phyloP scores from a whole-genome alignment of 1,140 invertebrate species.

The Sitophilus oryzae region DNA sequence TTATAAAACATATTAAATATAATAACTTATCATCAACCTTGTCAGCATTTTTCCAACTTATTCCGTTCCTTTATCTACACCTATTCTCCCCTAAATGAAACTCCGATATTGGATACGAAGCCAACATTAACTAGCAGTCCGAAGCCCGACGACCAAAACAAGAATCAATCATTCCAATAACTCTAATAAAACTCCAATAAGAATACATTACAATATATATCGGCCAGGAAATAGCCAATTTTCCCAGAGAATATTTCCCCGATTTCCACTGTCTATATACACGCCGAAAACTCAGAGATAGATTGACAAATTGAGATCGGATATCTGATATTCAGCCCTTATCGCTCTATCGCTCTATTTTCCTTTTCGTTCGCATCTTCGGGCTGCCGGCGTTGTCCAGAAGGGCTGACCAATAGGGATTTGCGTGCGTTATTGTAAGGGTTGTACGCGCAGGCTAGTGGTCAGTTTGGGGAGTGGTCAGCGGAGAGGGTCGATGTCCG shows the following conservation, averaged over 20 bases:
- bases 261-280: conserved; percentile 21
- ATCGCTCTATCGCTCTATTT: conserved; percentile 22
- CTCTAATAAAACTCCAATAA: conserved; percentile 23
- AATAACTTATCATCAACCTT: too few relatives aligned
- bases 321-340: conserved; percentile 21
- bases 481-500: conserved; percentile 6
- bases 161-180: conserved; percentile 22
- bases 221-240: conserved; percentile 24
- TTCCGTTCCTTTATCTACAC: too few relatives aligned
- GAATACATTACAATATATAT: conserved; percentile 27
- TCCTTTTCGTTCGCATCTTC: conserved; percentile 12
- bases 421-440: conserved; percentile 5
- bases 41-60: too few relatives aligned
- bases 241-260: conserved; percentile 11
- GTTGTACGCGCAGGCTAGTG: conserved; percentile 14
- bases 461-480: conserved; percentile 25
- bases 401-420: conserved; percentile 21
- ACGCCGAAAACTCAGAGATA: conserved; percentile 1
- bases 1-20: too few relatives aligned
- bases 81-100: too few relatives aligned
- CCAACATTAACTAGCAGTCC: too few relatives aligned
- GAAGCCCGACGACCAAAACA: too few relatives aligned
- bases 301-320: conserved; percentile 19
- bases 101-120: too few relatives aligned
- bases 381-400: too few relatives aligned